Percentiles rank a stretch among this genome's conserved stretches.
Conservation (phyloP, 2,888 invertebrate species). For the Cinara cedri region DNA sequence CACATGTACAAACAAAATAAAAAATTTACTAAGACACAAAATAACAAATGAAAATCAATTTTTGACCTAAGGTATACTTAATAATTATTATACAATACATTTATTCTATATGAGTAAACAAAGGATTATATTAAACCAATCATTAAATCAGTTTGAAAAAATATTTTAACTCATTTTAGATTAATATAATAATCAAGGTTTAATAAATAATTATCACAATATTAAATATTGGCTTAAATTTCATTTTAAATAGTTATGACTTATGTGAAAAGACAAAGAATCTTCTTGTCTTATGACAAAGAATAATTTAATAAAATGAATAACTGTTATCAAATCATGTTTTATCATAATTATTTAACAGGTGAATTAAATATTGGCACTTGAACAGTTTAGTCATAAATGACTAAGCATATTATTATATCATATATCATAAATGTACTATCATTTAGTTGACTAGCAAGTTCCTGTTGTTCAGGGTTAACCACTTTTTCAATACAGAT, state of each 20-base stretch:
- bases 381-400: neutral
- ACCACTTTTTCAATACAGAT: slow-evolving; percentile 49
- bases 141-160: too few relatives aligned
- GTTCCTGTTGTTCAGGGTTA: slow-evolving; percentile 32
- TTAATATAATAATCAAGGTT: too few relatives aligned
- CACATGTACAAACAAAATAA: slow-evolving; percentile 5
- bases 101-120: too few relatives aligned
- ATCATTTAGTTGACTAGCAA: too few relatives aligned
- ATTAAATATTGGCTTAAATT: too few relatives aligned
- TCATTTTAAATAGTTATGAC: too few relatives aligned
- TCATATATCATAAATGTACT: too few relatives aligned
- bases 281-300: too few relatives aligned
- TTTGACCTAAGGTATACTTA: neutral
- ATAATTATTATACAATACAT: neutral
- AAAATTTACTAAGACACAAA: neutral
- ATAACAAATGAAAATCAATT: slow-evolving; percentile 2
- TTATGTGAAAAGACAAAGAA: too few relatives aligned
- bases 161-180: too few relatives aligned
- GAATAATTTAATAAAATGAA: neutral
- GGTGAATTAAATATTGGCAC: neutral
- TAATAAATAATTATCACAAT: too few relatives aligned
- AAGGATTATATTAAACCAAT: too few relatives aligned
- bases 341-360: neutral
- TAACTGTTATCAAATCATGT: neutral
- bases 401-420: slow-evolving; percentile 4